Percentiles rank a stretch among this genome's conserved stretches.
Evolutionary conservation across 2,888 invertebrate genomes (phyloP).

Genomic region (Ctena decussata): DNA sequence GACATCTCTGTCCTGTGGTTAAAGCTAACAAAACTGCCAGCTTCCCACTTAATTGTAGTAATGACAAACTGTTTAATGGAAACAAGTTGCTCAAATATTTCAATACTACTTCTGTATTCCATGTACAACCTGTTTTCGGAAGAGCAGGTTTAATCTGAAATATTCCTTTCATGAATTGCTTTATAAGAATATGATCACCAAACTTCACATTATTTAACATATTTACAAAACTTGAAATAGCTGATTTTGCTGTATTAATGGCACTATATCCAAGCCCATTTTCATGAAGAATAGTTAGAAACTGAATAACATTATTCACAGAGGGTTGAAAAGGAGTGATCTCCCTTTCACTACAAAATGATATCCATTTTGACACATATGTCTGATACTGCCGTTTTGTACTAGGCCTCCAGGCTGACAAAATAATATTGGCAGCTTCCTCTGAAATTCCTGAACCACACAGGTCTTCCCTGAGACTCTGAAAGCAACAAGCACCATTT

Average conservation of each 20-base stretch:
- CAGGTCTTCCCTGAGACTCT: background rate
- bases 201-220: background rate
- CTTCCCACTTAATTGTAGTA: background rate
- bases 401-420: conserved; percentile 23
- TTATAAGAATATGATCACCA: conserved; percentile 34
- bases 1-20: conserved; percentile 26
- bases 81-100: background rate
- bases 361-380: conserved; percentile 44
- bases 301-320: conserved; percentile 25
- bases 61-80: background rate
- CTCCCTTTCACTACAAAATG: conserved; percentile 40
- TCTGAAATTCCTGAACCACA: background rate
- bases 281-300: conserved; percentile 18
- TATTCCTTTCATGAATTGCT: conserved; percentile 34
- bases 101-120: background rate
- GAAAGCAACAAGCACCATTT: background rate
- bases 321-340: conserved; percentile 35
- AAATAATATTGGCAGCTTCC: conserved; percentile 10
- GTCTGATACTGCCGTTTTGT: conserved; percentile 41
- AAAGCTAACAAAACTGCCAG: conserved; percentile 4
- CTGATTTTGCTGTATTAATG: conserved; percentile 34
- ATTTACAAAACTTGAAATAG: conserved; percentile 4
- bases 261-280: conserved; percentile 18
- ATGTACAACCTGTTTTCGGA: conserved; percentile 11
- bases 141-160: conserved; percentile 33